These are phyloP conservation scores for Omphaloscelis lunosa DNA, from an alignment of 2,888 invertebrate species.

Conservation along the genomic window DNA sequence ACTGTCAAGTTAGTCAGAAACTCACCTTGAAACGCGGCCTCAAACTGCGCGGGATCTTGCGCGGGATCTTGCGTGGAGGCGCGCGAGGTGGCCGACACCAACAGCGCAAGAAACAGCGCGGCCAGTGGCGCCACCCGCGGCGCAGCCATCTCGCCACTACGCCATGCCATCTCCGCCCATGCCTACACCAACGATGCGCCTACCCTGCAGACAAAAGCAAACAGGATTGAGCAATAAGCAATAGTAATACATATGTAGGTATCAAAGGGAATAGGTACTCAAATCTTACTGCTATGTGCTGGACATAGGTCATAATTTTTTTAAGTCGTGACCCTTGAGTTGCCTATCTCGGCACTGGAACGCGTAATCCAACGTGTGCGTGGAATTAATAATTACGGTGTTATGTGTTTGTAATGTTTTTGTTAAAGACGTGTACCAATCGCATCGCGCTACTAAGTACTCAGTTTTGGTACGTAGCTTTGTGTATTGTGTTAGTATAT, in stretches of 20 bases:
- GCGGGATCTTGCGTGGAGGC: slow-evolving; percentile 83
- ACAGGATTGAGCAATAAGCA: not conserved
- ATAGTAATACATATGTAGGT: not conserved
- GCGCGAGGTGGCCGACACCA: slow-evolving; percentile 75
- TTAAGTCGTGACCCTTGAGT: not conserved
- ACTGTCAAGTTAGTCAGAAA: slow-evolving; percentile 2
- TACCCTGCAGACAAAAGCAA: slow-evolving; percentile 66
- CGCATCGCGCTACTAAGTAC: not conserved
- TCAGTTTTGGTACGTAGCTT: not conserved
- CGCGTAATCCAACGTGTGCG: not conserved
- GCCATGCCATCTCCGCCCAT: slow-evolving; percentile 88
- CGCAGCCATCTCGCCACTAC: slow-evolving; percentile 84
- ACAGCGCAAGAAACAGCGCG: slow-evolving; percentile 79
- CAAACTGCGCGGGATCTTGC: slow-evolving; percentile 84
- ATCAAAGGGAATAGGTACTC: not conserved
- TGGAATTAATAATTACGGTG: not conserved
- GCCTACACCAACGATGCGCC: slow-evolving; percentile 69
- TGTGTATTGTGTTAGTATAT: not conserved
- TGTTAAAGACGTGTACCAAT: not conserved
- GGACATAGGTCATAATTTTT: not conserved
- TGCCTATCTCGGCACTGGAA: not conserved
- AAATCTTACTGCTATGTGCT: not conserved
- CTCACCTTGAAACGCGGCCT: slow-evolving; percentile 92
- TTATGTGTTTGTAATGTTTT: not conserved
- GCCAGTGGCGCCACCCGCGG: slow-evolving; percentile 79